Evolutionary conservation across 2,797 vertebrate genomes (phyloP).

Genomic region (Lepilemur septentrionalis): DNA sequence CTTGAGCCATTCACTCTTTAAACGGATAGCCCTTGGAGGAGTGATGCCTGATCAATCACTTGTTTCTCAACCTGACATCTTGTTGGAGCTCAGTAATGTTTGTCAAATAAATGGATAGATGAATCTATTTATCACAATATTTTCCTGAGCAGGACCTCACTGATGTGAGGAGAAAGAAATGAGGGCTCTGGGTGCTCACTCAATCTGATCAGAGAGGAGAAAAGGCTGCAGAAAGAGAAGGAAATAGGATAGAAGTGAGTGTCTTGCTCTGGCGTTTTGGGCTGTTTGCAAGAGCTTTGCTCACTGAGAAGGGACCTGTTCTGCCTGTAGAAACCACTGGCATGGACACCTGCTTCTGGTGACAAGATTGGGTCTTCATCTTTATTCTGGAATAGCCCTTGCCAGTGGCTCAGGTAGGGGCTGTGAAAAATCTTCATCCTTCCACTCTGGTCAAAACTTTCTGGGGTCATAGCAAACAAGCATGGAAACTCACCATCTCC

Average conservation of each 20-base stretch:
- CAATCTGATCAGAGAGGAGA: neutral
- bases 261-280: neutral
- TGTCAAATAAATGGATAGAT: neutral
- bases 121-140: neutral
- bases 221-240: neutral
- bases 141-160: neutral
- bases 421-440: neutral
- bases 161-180: neutral
- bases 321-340: neutral
- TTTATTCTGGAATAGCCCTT: neutral
- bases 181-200: neutral
- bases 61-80: neutral
- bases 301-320: neutral
- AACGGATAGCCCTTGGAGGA: neutral
- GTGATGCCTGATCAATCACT: neutral
- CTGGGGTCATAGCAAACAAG: neutral
- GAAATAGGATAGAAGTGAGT: neutral
- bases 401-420: neutral
- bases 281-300: neutral
- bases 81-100: neutral
- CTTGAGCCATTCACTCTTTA: neutral
- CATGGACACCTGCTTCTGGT: neutral
- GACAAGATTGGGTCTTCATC: neutral
- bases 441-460: neutral
- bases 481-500: neutral